These are phyloP conservation scores for Melitaea athalia DNA, from an alignment of 2,888 invertebrate species.

Conservation along the genomic window DNA sequence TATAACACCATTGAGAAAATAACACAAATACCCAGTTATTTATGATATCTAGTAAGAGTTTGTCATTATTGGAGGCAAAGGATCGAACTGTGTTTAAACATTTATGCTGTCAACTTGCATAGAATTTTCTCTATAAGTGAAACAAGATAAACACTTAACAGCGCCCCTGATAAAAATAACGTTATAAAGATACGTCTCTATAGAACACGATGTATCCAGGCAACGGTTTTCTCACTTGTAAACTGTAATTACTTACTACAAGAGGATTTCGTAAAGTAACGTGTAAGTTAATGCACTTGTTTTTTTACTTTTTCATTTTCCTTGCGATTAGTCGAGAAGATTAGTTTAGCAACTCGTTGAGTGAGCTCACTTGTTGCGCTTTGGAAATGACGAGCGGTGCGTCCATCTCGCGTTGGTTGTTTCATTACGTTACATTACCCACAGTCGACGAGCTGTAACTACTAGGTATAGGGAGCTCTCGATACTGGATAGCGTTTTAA, in stretches of 20 bases:
- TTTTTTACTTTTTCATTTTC: slow-evolving; percentile 29
- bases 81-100: slow-evolving; percentile 32
- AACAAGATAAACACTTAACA: slow-evolving; percentile 19
- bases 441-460: slow-evolving; percentile 46
- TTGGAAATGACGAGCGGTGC: slow-evolving; percentile 46
- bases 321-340: slow-evolving; percentile 35
- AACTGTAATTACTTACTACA: slow-evolving; percentile 12
- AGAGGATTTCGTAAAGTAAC: slow-evolving; percentile 14
- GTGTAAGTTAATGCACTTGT: slow-evolving; percentile 21
- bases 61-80: slow-evolving; percentile 14
- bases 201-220: slow-evolving; percentile 16
- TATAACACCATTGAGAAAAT: slow-evolving; percentile 21
- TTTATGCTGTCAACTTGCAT: slow-evolving; percentile 33
- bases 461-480: slow-evolving; percentile 45
- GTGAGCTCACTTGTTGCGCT: slow-evolving; percentile 62
- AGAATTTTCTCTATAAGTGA: slow-evolving; percentile 28
- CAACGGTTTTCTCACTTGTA: slow-evolving; percentile 7
- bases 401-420: slow-evolving; percentile 48
- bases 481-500: slow-evolving; percentile 62
- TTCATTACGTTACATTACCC: slow-evolving; percentile 55
- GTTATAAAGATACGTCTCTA: not conserved
- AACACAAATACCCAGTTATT: slow-evolving; percentile 26
- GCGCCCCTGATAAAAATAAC: slow-evolving; percentile 8
- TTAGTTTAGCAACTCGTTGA: slow-evolving; percentile 48
- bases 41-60: slow-evolving; percentile 20